A percentile compares a stretch with the other conserved stretches of the same genome.
These are phyloP conservation scores for Linepithema humile DNA, from an alignment of 1,140 invertebrate genomes.

Conservation along the genomic window DNA sequence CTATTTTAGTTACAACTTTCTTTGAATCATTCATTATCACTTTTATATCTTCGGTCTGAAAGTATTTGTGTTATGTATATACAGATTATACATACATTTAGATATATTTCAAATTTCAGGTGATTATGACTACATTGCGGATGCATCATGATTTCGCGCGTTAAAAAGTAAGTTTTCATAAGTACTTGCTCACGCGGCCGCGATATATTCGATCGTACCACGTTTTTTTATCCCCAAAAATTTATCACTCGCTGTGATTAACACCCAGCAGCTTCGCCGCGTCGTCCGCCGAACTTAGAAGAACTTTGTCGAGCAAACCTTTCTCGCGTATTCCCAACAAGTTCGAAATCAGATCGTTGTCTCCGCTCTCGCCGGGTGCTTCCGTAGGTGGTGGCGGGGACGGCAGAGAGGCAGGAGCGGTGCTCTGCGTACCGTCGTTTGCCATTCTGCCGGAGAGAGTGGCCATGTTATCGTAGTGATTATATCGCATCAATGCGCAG, in stretches of 20 bases:
- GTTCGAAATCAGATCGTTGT: constrained; percentile 94
- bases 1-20: too few relatives aligned
- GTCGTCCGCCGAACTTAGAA: constrained; percentile 92
- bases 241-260: constrained; percentile 83
- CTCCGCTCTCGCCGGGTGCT: constrained; percentile 84
- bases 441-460: constrained; percentile 85
- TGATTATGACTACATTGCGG: too few relatives aligned
- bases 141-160: too few relatives aligned
- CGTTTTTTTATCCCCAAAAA: neutral
- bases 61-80: neutral
- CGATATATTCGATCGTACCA: neutral
- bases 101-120: too few relatives aligned
- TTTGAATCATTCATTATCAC: too few relatives aligned
- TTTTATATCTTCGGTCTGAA: too few relatives aligned
- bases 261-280: constrained; percentile 95
- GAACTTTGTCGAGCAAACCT: constrained; percentile 93
- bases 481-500: constrained; percentile 76
- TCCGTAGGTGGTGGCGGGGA: constrained; percentile 63
- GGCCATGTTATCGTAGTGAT: constrained; percentile 79
- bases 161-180: too few relatives aligned
- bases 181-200: neutral
- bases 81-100: too few relatives aligned
- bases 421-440: constrained; percentile 80
- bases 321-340: constrained; percentile 94
- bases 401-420: constrained; percentile 70